Percentiles rank a stretch among this genome's conserved stretches.
Evolutionary conservation across 2,888 invertebrate species (phyloP).

Genomic region (Lordiphosa fenestrarum): DNA sequence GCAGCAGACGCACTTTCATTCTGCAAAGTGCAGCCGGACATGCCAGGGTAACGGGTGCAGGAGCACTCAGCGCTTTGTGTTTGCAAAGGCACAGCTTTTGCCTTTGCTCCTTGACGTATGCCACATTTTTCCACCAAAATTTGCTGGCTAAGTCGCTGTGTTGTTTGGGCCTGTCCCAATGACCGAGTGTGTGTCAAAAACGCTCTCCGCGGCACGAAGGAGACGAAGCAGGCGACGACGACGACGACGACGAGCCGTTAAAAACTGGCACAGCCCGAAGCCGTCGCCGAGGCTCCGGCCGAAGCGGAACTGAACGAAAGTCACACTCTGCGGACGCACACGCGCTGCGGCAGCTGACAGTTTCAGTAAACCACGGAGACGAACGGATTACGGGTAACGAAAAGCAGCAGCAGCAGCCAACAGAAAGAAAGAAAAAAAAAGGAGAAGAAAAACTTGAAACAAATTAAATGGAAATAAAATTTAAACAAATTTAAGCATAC

Average conservation of each 20-base stretch:
- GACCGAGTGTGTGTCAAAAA: constrained; percentile 61
- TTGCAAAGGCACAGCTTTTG: constrained; percentile 26
- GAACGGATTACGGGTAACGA: constrained; percentile 80
- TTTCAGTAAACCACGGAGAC: constrained; percentile 81
- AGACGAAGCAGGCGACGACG: neutral
- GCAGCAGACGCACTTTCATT: too few species aligned
- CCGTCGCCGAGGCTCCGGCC: constrained; percentile 9
- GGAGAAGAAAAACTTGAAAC: constrained; percentile 5
- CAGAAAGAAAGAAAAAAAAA: constrained; percentile 9
- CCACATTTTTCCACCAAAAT: constrained; percentile 23
- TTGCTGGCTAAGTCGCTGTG: constrained; percentile 17
- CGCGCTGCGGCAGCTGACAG: constrained; percentile 78
- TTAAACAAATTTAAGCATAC: neutral
- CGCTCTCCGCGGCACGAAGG: constrained; percentile 13
- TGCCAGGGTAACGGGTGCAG: constrained; percentile 19
- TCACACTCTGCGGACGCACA: constrained; percentile 72
- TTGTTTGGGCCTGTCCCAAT: constrained; percentile 73
- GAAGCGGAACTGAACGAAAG: constrained; percentile 74
- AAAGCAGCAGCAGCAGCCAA: constrained; percentile 30
- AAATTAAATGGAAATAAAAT: constrained; percentile 6
- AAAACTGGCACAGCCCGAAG: constrained; percentile 19
- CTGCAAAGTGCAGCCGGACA: too few species aligned
- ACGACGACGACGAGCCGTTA: neutral
- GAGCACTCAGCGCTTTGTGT: constrained; percentile 13
- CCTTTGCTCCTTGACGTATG: constrained; percentile 47